A percentile compares a stretch with the other conserved stretches of the same genome.
phyloP scores from a whole-genome alignment of 2,113 vertebrate genomes.

The Sceloporus undulatus region DNA sequence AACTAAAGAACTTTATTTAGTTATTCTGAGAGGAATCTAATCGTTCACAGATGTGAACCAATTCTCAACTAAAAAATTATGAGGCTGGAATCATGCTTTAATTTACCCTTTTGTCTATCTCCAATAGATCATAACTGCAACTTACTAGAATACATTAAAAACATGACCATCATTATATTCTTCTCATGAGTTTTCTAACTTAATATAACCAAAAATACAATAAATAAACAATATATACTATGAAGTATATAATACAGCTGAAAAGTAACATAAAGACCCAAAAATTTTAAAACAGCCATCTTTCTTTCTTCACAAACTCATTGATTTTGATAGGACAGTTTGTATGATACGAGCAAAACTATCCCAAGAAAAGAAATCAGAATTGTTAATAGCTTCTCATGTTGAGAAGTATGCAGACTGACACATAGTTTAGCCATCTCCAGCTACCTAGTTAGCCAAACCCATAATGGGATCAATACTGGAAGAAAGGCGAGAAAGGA shows the following conservation, averaged over 20 bases:
- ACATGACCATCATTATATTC: neutral
- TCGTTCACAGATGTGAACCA: neutral
- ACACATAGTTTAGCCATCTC: neutral
- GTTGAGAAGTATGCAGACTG: conserved; percentile 6
- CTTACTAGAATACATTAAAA: neutral
- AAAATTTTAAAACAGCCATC: neutral
- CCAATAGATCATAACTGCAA: neutral
- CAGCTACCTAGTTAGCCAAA: conserved; percentile 1
- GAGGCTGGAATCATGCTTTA: neutral
- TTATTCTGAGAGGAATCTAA: neutral
- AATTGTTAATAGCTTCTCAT: neutral
- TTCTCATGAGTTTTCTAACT: neutral
- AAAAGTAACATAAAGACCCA: neutral
- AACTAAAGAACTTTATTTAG: neutral
- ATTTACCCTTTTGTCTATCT: neutral
- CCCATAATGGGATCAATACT: too few relatives aligned
- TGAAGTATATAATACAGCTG: neutral
- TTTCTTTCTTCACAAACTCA: neutral
- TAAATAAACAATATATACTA: neutral
- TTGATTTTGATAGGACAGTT: neutral
- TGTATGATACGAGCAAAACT: neutral
- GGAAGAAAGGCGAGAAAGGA: too few relatives aligned
- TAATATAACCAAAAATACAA: neutral
- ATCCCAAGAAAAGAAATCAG: neutral
- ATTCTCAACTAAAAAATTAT: neutral